These are phyloP conservation scores for Standfussiana lucernea DNA, from an alignment of 2,888 invertebrate species.

Conservation along the genomic window DNA sequence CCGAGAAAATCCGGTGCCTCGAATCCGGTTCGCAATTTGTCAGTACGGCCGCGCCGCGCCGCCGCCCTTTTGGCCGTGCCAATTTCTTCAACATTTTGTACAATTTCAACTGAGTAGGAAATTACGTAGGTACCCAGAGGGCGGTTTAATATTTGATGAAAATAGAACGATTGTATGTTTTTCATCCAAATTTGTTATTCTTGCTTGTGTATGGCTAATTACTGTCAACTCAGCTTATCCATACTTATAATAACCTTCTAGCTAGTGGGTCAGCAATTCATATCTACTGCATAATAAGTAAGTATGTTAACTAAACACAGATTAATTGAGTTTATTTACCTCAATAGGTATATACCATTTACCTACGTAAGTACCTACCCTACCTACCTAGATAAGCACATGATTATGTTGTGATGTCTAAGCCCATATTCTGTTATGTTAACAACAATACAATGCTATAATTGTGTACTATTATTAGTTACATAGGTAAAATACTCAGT, in stretches of 20 bases:
- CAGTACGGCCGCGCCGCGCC: too few species aligned
- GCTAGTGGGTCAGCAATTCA: constrained; percentile 5
- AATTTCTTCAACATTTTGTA: background rate
- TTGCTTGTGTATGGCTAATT: background rate
- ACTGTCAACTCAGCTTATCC: background rate
- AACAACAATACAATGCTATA: constrained; percentile 11
- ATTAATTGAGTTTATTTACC: constrained; percentile 31
- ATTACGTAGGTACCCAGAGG: background rate
- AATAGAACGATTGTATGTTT: background rate
- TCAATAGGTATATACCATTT: constrained; percentile 2
- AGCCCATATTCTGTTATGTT: background rate
- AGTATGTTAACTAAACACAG: constrained; percentile 12
- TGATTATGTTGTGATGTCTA: background rate
- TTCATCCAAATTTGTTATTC: background rate
- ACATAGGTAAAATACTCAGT: background rate
- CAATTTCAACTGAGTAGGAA: background rate
- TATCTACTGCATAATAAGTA: background rate
- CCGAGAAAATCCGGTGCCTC: background rate
- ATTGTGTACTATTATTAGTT: background rate
- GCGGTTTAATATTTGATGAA: too few species aligned
- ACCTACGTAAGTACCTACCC: background rate
- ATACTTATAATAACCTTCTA: background rate
- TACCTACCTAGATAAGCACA: background rate
- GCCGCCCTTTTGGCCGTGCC: background rate
- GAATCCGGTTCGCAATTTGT: background rate